These are phyloP conservation scores for Mirounga angustirostris DNA, from an alignment of 2,113 vertebrate species.

Conservation along the genomic window DNA sequence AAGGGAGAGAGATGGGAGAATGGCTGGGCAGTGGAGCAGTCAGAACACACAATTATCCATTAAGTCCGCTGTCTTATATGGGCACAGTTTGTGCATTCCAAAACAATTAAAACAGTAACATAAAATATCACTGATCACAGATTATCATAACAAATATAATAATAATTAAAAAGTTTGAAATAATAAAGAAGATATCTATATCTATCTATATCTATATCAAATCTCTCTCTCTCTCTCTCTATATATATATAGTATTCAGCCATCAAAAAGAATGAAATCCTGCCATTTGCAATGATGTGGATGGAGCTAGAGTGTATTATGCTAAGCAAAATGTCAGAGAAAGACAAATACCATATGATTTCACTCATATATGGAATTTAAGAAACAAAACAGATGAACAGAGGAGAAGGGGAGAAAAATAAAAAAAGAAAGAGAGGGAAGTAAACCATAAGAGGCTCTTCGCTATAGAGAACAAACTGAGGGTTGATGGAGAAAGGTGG, in stretches of 20 bases:
- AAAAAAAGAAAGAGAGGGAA: background rate
- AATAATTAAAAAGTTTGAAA: background rate
- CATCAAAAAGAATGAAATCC: background rate
- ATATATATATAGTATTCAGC: background rate
- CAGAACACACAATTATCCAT: background rate
- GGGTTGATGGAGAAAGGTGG: background rate
- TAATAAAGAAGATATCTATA: background rate
- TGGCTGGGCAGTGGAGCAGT: background rate
- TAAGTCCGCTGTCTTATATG: background rate
- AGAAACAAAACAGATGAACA: background rate
- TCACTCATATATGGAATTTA: background rate
- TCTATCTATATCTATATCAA: background rate
- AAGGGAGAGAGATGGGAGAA: background rate
- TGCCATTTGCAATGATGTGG: background rate
- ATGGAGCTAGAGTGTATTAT: background rate
- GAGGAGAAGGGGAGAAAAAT: background rate
- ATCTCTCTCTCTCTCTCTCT: too few species aligned
- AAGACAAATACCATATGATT: background rate
- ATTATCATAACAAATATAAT: background rate
- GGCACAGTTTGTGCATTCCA: background rate
- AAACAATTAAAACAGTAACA: background rate
- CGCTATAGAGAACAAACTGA: background rate
- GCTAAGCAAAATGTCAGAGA: background rate
- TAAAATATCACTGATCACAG: background rate
- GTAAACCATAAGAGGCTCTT: background rate